These are phyloP conservation scores for Liasis olivaceus DNA, from an alignment of 2,797 vertebrate species.

Conservation along the genomic window DNA sequence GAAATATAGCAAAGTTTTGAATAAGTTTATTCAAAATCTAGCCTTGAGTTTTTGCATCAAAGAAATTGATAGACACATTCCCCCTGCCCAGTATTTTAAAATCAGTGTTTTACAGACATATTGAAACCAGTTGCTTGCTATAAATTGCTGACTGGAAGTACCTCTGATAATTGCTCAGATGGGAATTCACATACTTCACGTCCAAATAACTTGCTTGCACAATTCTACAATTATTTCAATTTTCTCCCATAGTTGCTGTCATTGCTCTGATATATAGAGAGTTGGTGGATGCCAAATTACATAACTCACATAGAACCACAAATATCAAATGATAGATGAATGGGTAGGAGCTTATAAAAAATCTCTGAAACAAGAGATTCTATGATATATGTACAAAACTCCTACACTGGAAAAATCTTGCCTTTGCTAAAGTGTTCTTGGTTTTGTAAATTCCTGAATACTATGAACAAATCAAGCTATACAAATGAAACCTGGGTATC, in stretches of 20 bases:
- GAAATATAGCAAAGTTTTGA: not conserved
- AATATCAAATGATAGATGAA: not conserved
- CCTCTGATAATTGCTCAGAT: not conserved
- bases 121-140: not conserved
- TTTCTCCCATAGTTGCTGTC: not conserved
- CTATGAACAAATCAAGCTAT: not conserved
- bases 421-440: not conserved
- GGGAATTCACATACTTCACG: not conserved
- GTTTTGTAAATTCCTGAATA: not conserved
- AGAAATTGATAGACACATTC: not conserved
- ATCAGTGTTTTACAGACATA: not conserved
- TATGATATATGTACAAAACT: not conserved
- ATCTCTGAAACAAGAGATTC: not conserved
- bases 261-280: not conserved
- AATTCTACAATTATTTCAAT: not conserved
- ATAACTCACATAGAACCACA: not conserved
- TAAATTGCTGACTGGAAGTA: not conserved
- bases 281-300: not conserved
- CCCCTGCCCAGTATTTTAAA: not conserved
- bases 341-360: not conserved
- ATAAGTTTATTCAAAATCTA: not conserved
- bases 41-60: conserved; percentile 9
- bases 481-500: not conserved
- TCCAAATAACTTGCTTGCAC: not conserved
- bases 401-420: not conserved